Base-by-base conservation (phyloP, 1,140 invertebrate genomes). In the Chionoecetes opilio region DNA sequence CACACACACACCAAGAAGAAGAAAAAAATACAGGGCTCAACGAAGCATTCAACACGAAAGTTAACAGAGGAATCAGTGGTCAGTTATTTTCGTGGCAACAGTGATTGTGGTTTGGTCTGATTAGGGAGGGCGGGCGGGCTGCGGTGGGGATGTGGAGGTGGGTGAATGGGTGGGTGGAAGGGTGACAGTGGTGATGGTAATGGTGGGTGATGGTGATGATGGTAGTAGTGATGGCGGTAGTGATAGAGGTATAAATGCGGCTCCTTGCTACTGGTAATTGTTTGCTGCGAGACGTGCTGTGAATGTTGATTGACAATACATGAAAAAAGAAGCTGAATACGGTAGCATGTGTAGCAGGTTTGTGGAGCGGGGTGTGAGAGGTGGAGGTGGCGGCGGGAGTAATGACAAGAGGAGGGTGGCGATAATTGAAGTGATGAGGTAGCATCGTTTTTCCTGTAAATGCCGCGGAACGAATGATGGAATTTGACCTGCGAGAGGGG, bases 41-140 rank as follows among this genome's bases (percentile, higher is more conserved):
- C 21, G n/a, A 21, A 2, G 63, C 6, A 75, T 75, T 75, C 63
- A n/a, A 75, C 63, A 75, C 26, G 63, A 75, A n/a, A 75, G 63
- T 75, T 75, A 75, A 75, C 11, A 75, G 63, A 26, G 26, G 63
- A 75, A 26, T n/a, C 63, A n/a, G 63, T 75, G 63, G 63, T 11
- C n/a, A 75, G n/a, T 1, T 75, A n/a, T 75, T 75, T 2, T n/a
- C n/a, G 26, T 75, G 63, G 63, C 63, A 17, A 75, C 63, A 75
- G 63, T 75, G 63, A 75, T 75, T 75, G 63, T 75, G 63, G 63
- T 75, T 75, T 75, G 26, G 63, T 26, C 63, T 75, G 63, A 75
- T 75, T 26, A 75, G 63, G 63, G 63, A 75, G 63, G 63, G n/a
- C n/a, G n/a, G n/a, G n/a, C n/a, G n/a, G n/a, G n/a, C n/a, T n/a